Base-by-base conservation (phyloP, 2,888 invertebrate genomes). In the Nemurella pictetii region DNA sequence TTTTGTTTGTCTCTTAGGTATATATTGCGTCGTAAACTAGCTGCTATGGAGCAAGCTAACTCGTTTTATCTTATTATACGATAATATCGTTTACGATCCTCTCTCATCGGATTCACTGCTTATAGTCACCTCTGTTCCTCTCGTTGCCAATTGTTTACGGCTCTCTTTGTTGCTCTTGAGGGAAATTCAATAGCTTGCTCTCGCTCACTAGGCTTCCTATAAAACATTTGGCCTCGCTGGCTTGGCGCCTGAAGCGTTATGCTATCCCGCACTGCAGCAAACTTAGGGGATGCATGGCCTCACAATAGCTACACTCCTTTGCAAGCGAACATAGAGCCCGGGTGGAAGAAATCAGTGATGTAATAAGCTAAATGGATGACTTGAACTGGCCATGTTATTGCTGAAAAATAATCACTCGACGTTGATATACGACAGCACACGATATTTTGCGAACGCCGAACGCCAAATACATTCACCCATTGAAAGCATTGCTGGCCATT, bases 231-330 rank as follows among this genome's bases (percentile, higher is more conserved):
- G 73, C 12, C 84, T 84, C 84, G 84, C 85, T 77, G 84, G 84
- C 80, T 83, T 80, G 80, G 36, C 83, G 85, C 85, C 85, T 85
- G 35, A 73, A 85, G 84, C 85, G 84, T 84, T 84, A 83, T 85
- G 84, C 80, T 85, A 85, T 72, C 84, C 85, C 85, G 85, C 85
- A 85, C 83, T 85, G 85, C 85, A 85, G 84, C 85, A 85, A 83
- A 85, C 80, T 83, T 85, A 32, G 12, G 28, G 82, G 72, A 82
- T 72, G 82, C 82, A 28, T 27, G 55, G 12, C 36, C 0, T 5
- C n/a, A 25, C 80, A 32, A 35, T 2, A 1, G 15, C 55, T 12
- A 55, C 55, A 3, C 3, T 3, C 55, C 55, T 12, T 20, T 7
- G 5, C 55, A 55, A n/a, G 20, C 20, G 1, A 55, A 4, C 12